Base-by-base conservation (phyloP, 2,797 vertebrate species). In the Parauchenoglanis ngamensis region DNA sequence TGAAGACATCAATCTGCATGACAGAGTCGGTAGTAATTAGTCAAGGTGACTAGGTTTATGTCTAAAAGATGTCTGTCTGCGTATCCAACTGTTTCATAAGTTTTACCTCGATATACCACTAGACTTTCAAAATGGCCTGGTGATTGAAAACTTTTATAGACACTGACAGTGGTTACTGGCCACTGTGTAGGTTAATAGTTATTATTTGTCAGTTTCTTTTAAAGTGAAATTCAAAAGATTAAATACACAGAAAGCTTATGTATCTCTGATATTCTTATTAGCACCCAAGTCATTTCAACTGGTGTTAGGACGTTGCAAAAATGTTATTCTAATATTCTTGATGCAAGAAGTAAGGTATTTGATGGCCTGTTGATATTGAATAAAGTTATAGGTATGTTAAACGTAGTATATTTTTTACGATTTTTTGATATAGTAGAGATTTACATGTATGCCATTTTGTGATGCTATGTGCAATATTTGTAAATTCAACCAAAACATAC, bases 391-490 rank as follows among this genome's bases (percentile, higher is more conserved):
- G 35, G 13, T 85, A 44, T 59, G 68, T 28, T 44, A 75, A 86
- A 83, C 46, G 57, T 85, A 75, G 25, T 86, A 57, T 72, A 86
- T 85, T 61, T 67, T 75, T 85, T 85, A 78, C 8, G 25, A 31
- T 72, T 86, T 35, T 88, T 84, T 81, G 49, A n/a, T 73, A 76
- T 85, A 80, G 46, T 83, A 63, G 15, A 4, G 19, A 89, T 75
- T 72, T 84, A 86, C 72, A 68, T 77, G 49, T 83, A 63, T 28
- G 54, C 54, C 35, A 85, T 70, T 84, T 85, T 40, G 80, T 90
- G 83, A 83, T 87, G 40, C 59, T 63, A n/a, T 46, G 57, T 81
- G 59, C 44, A 82, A 82, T 82, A 82, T 67, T 82, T 67, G 61
- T 67, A 82, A 80, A 40, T 59, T 59, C 19, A 80, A 52, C 59